Conservation (phyloP, 2,797 vertebrate genomes). For the Leuciscus waleckii region DNA sequence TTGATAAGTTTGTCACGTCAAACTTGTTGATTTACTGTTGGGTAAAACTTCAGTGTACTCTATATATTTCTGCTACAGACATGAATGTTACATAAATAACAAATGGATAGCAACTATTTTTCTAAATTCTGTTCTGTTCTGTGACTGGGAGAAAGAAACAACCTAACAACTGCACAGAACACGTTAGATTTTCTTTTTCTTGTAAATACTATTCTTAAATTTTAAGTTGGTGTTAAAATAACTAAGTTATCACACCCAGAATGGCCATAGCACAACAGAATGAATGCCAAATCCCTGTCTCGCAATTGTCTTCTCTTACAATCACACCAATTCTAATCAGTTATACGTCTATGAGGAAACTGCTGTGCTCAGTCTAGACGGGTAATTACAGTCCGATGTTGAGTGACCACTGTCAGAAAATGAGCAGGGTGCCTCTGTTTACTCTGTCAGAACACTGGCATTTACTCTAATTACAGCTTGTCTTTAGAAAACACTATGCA, state of each 20-base stretch:
- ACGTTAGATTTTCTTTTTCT: neutral
- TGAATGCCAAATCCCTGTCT: neutral
- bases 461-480: constrained; percentile 49
- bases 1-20: neutral
- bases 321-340: neutral
- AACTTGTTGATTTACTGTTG: neutral
- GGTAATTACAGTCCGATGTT: constrained; percentile 39
- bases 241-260: neutral
- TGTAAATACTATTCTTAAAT: neutral
- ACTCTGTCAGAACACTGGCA: constrained; percentile 44
- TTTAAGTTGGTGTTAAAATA: neutral
- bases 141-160: too few species aligned
- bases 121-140: too few species aligned
- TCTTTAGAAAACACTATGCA: constrained; percentile 25
- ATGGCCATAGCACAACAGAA: neutral
- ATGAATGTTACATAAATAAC: too few species aligned
- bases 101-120: too few species aligned
- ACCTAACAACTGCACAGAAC: neutral
- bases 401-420: constrained; percentile 34
- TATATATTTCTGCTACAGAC: neutral
- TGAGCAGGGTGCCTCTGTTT: constrained; percentile 42
- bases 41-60: neutral
- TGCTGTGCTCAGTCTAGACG: constrained; percentile 19
- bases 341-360: neutral
- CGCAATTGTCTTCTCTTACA: neutral